Base-by-base conservation (phyloP, 2,888 invertebrate species). In the Caenorhabditis imperialis region DNA sequence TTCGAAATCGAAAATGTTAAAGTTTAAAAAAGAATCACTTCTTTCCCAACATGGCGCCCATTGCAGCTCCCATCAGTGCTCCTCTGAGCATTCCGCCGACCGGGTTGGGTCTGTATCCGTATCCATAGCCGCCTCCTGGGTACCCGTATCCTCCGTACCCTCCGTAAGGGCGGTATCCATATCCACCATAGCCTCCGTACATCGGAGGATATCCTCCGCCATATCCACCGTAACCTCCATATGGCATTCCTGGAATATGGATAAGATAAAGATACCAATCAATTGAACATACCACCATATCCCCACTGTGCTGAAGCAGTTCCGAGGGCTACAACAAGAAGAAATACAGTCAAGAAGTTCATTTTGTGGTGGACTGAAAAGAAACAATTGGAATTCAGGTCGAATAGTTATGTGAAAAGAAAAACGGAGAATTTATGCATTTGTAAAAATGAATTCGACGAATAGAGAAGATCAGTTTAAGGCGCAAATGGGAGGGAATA, bases 11-110 rank as follows among this genome's bases (percentile, higher is more conserved):
- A n/a, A n/a, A n/a, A n/a, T n/a, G n/a, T n/a, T n/a, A 44, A 42
- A 57, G 18, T 14, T 30, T 42, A 7, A 14, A 23, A 18, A 27
- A 53, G 2, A 30, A 18, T 38, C 25, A 62, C 16, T 75, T 61
- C 51, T 75, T 75, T n/a, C 75, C 75, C 51, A 58, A 55, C 62
- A 75, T 50, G n/a, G 65, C 65, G n/a, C 75, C 75, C 53, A 75
- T 60, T 6, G 75, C 69, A 12, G 75, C 75, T 10, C 75, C 75
- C 53, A 67, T 27, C 5, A 75, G 33, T 33, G 75, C 75, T 45
- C 75, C 75, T 8, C 75, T 57, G 7, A 75, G 50, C 57, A 60
- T 60, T 37, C 75, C 63, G 16, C 69, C 58, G 14, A 75, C 58
- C 22, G 75, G 75, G 38, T 70, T 75, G 23, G 53, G 50, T 3